phyloP scores from a whole-genome alignment of 2,113 vertebrate species.

The Ptilorrhoa leucosticta region DNA sequence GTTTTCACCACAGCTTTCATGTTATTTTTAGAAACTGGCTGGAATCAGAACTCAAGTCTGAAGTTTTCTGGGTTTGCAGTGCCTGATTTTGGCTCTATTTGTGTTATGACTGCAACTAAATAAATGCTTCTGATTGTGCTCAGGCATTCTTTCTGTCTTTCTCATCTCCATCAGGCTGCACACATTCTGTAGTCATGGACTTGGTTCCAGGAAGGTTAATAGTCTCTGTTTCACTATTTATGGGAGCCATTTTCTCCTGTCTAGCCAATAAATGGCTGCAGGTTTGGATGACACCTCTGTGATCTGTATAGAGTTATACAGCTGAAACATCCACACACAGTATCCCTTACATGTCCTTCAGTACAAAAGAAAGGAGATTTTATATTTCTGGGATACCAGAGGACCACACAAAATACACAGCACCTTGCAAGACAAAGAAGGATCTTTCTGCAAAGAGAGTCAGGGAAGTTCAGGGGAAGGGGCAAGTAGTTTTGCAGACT shows the following conservation, averaged over 20 bases:
- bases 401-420: not conserved
- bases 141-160: not conserved
- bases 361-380: not conserved
- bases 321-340: not conserved
- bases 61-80: not conserved
- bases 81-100: not conserved
- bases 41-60: not conserved
- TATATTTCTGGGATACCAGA: not conserved
- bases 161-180: not conserved
- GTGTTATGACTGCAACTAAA: not conserved
- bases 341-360: not conserved
- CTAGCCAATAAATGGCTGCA: not conserved
- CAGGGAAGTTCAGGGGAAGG: not conserved
- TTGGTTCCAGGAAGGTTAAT: not conserved
- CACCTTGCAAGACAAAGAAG: not conserved
- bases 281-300: not conserved
- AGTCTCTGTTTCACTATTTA: not conserved
- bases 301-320: not conserved
- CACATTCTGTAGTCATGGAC: not conserved
- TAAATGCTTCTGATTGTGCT: not conserved
- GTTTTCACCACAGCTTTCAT: slow-evolving; percentile 26
- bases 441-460: not conserved
- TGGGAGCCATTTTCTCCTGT: not conserved
- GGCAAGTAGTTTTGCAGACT: not conserved
- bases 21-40: slow-evolving; percentile 55